Conservation (phyloP, 2,888 invertebrate species). For the Myathropa florea region DNA sequence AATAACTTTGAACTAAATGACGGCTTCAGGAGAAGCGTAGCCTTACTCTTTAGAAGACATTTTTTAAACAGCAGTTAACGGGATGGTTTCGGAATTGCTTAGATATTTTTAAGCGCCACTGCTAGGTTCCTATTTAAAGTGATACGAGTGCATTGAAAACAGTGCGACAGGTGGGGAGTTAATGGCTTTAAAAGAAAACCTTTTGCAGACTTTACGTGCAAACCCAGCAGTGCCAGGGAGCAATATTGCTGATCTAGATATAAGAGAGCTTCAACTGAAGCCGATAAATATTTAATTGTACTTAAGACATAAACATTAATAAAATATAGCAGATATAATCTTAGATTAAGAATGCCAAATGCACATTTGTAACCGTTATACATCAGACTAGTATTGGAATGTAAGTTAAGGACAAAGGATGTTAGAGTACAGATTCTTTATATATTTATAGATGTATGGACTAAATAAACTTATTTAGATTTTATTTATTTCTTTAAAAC, state of each 20-base stretch:
- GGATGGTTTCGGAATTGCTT: neutral
- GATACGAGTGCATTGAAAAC: neutral
- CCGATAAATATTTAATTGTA: no score
- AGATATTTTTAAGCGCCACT: neutral
- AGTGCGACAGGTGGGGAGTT: neutral
- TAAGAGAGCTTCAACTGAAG: neutral
- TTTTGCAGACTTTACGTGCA: neutral
- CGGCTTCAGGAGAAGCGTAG: neutral
- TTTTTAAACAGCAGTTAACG: neutral
- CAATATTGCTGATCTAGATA: neutral
- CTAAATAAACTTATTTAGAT: no score
- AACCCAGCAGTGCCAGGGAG: neutral
- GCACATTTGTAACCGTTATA: no score
- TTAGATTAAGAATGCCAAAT: no score
- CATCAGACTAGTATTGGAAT: no score
- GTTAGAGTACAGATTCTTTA: no score
- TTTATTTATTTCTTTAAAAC: no score
- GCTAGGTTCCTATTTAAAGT: neutral
- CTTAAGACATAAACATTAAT: no score
- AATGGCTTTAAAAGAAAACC: neutral
- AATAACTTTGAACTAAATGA: conserved; percentile 10
- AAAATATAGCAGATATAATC: no score
- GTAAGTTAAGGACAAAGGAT: no score
- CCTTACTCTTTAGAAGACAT: neutral
- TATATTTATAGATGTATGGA: no score